A percentile compares a stretch with the other conserved stretches of the same genome.
Conservation (phyloP, 2,797 vertebrate species). For the Gymnothorax javanicus region DNA sequence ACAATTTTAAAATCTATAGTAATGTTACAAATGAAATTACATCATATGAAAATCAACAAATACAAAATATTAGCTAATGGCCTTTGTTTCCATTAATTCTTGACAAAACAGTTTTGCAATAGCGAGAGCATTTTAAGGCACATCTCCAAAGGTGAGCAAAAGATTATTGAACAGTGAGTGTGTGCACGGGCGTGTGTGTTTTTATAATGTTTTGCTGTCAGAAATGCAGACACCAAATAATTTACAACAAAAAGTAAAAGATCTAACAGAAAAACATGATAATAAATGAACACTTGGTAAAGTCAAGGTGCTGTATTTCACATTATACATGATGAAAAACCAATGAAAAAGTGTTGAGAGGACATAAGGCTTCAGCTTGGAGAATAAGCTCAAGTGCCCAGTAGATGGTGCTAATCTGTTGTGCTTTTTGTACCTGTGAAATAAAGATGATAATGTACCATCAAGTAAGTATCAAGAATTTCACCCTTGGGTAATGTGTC, state of each 20-base stretch:
- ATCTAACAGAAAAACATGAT: slow-evolving; percentile 1
- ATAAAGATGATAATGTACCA: slow-evolving; percentile 3
- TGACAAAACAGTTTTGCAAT: slow-evolving; percentile 16
- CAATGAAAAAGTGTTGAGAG: neutral
- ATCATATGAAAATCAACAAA: slow-evolving; percentile 37
- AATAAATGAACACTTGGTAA: slow-evolving; percentile 12
- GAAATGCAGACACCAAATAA: slow-evolving; percentile 8
- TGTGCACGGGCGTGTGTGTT: neutral
- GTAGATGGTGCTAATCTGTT: slow-evolving; percentile 28
- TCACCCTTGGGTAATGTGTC: slow-evolving; percentile 15
- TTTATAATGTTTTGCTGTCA: neutral
- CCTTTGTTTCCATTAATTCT: slow-evolving; percentile 6
- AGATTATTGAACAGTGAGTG: neutral
- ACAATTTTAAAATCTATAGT: slow-evolving; percentile 22
- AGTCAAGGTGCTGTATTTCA: neutral
- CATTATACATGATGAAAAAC: neutral
- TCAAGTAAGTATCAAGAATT: neutral
- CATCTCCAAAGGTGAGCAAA: slow-evolving; percentile 17
- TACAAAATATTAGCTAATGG: slow-evolving; percentile 22
- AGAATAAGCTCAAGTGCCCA: slow-evolving; percentile 21
- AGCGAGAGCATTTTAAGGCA: slow-evolving; percentile 33
- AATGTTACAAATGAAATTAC: slow-evolving; percentile 1
- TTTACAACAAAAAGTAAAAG: neutral
- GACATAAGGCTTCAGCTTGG: neutral
- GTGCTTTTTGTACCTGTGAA: neutral